A percentile compares a stretch with the other conserved stretches of the same genome.
Conservation (phyloP, 2,888 invertebrate genomes). For the Xylota segnis region DNA sequence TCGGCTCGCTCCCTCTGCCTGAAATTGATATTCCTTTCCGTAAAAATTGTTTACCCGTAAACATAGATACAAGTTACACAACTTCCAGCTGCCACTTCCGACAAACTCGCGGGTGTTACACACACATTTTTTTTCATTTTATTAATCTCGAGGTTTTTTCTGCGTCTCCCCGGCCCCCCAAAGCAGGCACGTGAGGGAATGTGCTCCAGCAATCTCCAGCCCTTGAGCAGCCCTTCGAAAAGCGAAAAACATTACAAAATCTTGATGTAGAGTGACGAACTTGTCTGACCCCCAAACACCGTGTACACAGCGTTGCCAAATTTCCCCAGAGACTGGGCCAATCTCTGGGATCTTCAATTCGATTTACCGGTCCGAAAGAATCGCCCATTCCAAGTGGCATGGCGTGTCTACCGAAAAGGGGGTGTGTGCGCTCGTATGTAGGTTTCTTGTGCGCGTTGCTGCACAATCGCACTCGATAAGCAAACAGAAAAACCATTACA, state of each 20-base stretch:
- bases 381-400: constrained; percentile 9
- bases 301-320: not conserved
- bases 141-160: constrained; percentile 7
- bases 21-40: too few relatives aligned
- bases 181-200: not conserved
- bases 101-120: not conserved
- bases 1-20: too few relatives aligned
- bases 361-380: constrained; percentile 34
- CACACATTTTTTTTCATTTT: not conserved
- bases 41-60: not conserved
- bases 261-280: constrained; percentile 1
- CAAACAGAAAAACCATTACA: constrained; percentile 1
- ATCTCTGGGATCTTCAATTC: constrained; percentile 22
- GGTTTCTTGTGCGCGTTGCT: constrained; percentile 12
- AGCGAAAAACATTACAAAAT: not conserved
- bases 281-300: not conserved
- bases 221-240: constrained; percentile 3
- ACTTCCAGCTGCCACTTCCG: not conserved
- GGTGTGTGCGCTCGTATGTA: constrained; percentile 27
- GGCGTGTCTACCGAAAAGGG: constrained; percentile 18
- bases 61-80: not conserved
- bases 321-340: constrained; percentile 6
- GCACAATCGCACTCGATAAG: constrained; percentile 51
- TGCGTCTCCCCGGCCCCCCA: not conserved
- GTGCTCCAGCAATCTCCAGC: not conserved